These are phyloP conservation scores for Wasmannia auropunctata DNA, from an alignment of 1,140 invertebrate species.

Conservation along the genomic window DNA sequence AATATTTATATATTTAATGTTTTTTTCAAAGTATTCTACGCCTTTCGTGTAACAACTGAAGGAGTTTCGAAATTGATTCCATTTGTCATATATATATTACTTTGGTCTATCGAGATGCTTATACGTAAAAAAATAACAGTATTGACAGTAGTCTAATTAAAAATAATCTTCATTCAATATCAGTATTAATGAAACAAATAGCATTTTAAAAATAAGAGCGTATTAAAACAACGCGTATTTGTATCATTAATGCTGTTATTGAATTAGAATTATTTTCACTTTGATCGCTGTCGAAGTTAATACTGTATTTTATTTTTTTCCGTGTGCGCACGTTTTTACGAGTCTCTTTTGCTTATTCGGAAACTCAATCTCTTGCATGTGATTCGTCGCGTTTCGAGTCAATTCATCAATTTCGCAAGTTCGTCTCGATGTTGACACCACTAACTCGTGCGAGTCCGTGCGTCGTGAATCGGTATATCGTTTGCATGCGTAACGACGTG, in stretches of 20 bases:
- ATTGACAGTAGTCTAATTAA: no score
- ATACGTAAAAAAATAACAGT: no score
- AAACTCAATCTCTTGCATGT: neutral
- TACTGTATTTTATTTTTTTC: no score
- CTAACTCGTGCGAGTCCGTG: neutral
- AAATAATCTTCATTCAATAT: no score
- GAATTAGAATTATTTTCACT: no score
- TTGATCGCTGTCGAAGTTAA: no score
- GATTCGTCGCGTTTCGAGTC: neutral
- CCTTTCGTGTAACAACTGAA: neutral
- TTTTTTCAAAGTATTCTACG: neutral
- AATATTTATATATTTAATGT: neutral
- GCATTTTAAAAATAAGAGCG: no score
- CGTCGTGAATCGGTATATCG: neutral
- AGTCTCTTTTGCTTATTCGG: neutral
- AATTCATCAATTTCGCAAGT: slow-evolving; percentile 10
- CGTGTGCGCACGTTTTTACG: neutral
- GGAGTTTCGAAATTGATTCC: neutral
- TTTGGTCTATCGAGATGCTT: neutral
- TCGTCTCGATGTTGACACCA: neutral
- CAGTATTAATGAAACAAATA: no score
- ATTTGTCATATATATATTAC: no score
- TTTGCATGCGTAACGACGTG: neutral
- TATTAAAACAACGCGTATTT: no score
- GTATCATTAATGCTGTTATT: no score